Base-by-base conservation (phyloP, 2,113 vertebrate species). In the Hemibates koningsi region DNA sequence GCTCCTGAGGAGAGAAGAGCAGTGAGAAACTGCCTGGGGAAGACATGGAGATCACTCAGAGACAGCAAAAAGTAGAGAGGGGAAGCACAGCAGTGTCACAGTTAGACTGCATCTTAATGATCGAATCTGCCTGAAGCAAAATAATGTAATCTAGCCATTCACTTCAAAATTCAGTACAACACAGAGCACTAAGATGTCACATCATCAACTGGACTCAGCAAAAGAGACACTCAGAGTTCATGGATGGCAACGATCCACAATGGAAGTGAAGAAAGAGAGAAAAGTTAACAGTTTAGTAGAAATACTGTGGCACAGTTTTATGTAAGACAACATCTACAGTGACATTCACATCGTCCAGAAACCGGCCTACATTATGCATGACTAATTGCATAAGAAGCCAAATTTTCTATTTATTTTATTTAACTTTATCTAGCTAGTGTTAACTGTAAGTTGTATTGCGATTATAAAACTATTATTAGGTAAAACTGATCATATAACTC, bases 1-100 rank as follows among this genome's bases (percentile, higher is more conserved):
- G 99, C 88, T 99, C 99, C 99, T 99, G 93, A 95, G 87, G 86
- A 88, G 71, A 13, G 16, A 29, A 21, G 32, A 90, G 16, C 48
- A 21, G 66, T 88, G 56, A 89, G 83, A 14, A 68, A 32, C n/a
- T 80, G 50, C 24, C 13, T 80, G 6, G 53, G 66, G 82, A 48
- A 48, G 36, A 48, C 5, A 9, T n/a, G 8, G 5, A 6, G 36
- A 27, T 38, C 16, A 59, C 9, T 21, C 21, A 84, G 87, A 43
- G 91, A 90, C 59, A 91, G 88, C 41, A 6, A 73, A 73, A 56
- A 88, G 61, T 14, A 71, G 57, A 84, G 54, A 88, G 36, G 59
- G 73, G 45, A n/a, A 27, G 66, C 24, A 59, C 56, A n/a, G 50
- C 5, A 85, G 63, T 32, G 79, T 63, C 50, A 89, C 78, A 54